Evolutionary conservation across 2,888 invertebrate species (phyloP), one percentile per base, ranked within the genome.

Genomic region (Troides oblongomaculatus): DNA sequence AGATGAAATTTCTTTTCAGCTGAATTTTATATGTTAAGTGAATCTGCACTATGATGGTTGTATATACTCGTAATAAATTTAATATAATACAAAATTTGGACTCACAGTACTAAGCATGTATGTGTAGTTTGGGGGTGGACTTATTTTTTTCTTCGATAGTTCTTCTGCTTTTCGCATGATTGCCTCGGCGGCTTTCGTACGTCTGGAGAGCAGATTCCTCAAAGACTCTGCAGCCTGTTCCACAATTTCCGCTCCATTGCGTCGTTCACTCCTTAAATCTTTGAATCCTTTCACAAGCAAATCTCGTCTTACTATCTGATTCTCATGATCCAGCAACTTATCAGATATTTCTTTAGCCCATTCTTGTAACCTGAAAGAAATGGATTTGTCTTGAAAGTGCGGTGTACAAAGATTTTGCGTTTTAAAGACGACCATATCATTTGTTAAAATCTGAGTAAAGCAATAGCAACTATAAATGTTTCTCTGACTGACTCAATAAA

Each of bases 161-260:
- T 84, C 83, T 70, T 92, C 91, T 2, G 90, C 90, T 70, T 81
- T 83, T 7, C 81, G 77, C 86, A 88, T 87, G 53, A 92, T 91
- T 3, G 83, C 81, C 63, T 87, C 87, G 0, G 89, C 92, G 0
- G 88, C 90, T 43, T 76, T 79, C 7, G 82, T 80, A 17, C 92
- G 77, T 57, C 79, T 81, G 36, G 74, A 71, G 25, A 92, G 76
- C 62, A 92, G 74, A 5, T 86, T 84, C 46, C 86, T 85, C 6
- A 92, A 72, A 0, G 79, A 78, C 1, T 72, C 73, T 0, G 89
- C 87, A 74, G 88, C 84, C 64, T 84, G 84, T n/a, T 83, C 81
- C 3, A 88, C 89, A 10, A 92, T 88, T 3, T 81, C 81, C 0
- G 85, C 75, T 0, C 92, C 92, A 66, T 89, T 84, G 2, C 92